Conservation (phyloP, 1,140 invertebrate genomes). For the Drosophila seguyi region DNA sequence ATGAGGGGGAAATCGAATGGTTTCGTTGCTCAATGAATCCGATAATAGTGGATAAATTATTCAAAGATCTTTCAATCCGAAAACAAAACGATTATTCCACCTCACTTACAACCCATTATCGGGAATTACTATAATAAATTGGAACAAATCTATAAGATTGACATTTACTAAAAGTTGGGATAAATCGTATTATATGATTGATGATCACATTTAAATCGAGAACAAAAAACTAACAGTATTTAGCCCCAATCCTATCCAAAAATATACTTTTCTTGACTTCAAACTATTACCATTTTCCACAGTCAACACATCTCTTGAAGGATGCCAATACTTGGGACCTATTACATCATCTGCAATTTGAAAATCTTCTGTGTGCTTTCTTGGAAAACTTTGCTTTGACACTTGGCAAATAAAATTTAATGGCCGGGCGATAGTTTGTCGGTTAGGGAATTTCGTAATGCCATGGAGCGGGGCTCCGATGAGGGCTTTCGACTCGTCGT, state of each 20-base stretch:
- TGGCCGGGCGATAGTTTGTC: constrained; percentile 46
- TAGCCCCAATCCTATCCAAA: not conserved
- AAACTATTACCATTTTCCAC: not conserved
- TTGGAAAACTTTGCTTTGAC: constrained; percentile 42
- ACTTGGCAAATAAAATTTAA: constrained; percentile 48
- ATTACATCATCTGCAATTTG: constrained; percentile 35
- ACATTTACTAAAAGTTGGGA: too few species aligned
- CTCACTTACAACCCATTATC: not conserved
- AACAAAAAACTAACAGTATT: not conserved
- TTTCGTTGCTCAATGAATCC: constrained; percentile 1
- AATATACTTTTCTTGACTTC: too few species aligned
- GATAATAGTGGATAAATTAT: constrained; percentile 15
- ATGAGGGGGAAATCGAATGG: constrained; percentile 26
- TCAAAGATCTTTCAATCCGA: constrained; percentile 1
- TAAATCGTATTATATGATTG: not conserved
- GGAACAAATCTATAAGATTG: not conserved
- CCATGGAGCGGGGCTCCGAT: constrained; percentile 31
- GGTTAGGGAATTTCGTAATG: constrained; percentile 57
- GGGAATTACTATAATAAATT: constrained; percentile 1
- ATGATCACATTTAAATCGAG: not conserved
- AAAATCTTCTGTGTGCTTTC: constrained; percentile 43
- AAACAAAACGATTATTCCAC: constrained; percentile 14
- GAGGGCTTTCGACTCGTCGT: constrained; percentile 48
- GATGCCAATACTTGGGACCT: not conserved
- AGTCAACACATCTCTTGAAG: not conserved